phyloP scores from a whole-genome alignment of 2,113 vertebrate genomes.

The Meles meles region DNA sequence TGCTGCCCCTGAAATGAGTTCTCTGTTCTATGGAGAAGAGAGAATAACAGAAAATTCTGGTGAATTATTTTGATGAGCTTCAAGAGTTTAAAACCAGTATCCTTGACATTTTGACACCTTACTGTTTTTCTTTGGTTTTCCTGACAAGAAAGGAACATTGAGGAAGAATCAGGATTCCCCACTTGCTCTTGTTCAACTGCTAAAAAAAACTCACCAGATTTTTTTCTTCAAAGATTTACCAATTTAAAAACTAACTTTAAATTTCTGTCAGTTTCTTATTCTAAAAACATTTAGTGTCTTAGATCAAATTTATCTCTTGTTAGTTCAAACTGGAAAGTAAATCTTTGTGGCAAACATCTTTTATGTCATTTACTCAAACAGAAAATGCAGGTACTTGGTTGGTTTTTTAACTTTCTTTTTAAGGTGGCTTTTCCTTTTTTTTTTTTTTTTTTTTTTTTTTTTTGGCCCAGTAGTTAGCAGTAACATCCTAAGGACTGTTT shows the following conservation, averaged over 20 bases:
- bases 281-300: constrained; percentile 33
- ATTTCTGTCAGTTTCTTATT: constrained; percentile 5
- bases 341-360: not conserved
- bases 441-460: not conserved
- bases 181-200: not conserved
- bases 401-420: not conserved
- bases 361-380: not conserved
- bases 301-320: not conserved
- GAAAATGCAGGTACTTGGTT: not conserved
- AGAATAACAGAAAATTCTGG: not conserved
- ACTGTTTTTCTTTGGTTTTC: not conserved
- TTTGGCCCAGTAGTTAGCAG: not conserved
- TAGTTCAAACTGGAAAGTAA: not conserved
- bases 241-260: not conserved
- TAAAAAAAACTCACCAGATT: not conserved
- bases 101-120: not conserved
- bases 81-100: not conserved
- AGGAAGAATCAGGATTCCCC: not conserved
- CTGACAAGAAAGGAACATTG: not conserved
- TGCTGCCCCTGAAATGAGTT: not conserved
- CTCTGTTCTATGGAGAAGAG: not conserved
- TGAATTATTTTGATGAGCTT: not conserved
- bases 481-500: not conserved
- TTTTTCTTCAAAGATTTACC: not conserved
- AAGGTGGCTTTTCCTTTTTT: not conserved